Evolutionary conservation across 2,113 vertebrate genomes (phyloP), one percentile per base, ranked within the genome.

Genomic region (Oxyruncus cristatus): DNA sequence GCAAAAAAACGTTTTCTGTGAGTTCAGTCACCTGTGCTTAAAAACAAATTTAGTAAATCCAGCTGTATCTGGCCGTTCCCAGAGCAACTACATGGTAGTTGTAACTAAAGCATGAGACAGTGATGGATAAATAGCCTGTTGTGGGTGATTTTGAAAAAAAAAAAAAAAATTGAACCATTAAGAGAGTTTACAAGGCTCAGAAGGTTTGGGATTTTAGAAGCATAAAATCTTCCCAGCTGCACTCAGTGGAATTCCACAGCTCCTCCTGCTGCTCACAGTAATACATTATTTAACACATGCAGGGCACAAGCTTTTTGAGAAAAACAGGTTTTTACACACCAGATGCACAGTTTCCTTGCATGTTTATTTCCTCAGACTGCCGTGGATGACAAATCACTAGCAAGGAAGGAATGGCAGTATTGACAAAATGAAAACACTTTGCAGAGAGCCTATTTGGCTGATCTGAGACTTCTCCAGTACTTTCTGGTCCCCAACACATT

Each of bases 211-310:
- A 72, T 72, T 95, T 95, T 79, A 91, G 77, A 85, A 95, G 58
- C 37, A 65, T n/a, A 66, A 91, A 92, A 72, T 67, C 73, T 72
- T 91, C 70, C 70, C 52, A 61, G 86, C 35, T 53, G 41, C 59
- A 61, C 66, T 81, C 76, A 63, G 52, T 85, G 73, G 93, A 94
- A 95, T 94, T 91, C 93, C 91, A 79, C 84, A 94, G 91, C 84
- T 92, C 93, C 92, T 89, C 89, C 93, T 93, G 84, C 81, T 91
- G 89, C 84, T 95, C 84, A 70, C 84, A 87, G 66, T 5, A 8
- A 65, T 95, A 79, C 66, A 82, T 94, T 91, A 95, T 92, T 96
- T 92, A 95, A 75, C 70, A 89, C 66, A 85, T 13, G 68, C 50
- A 77, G 83, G 46, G 77, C 41, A 65, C 65, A 78, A 87, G 70